phyloP scores from a whole-genome alignment of 2,888 invertebrate species.

The Zaprionus bogoriensis region DNA sequence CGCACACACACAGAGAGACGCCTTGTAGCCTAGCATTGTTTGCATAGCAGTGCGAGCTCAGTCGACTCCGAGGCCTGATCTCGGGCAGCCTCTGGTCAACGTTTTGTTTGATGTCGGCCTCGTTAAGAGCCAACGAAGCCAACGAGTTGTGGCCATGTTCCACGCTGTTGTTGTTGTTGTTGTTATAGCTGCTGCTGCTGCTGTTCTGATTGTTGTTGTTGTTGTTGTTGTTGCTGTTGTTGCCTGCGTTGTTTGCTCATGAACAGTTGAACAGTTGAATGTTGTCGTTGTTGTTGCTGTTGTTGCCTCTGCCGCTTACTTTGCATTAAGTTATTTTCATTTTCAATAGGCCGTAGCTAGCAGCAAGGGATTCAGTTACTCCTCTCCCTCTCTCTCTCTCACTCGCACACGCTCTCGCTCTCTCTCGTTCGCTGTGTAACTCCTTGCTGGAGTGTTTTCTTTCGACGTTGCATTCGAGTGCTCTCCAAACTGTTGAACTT shows the following conservation, averaged over 20 bases:
- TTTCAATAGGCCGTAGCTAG: conserved; percentile 74
- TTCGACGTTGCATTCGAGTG: conserved; percentile 66
- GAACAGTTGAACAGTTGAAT: conserved; percentile 62
- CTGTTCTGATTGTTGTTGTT: conserved; percentile 30
- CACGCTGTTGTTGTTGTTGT: conserved; percentile 45
- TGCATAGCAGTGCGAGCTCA: conserved; percentile 68
- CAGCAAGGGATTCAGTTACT: conserved; percentile 27
- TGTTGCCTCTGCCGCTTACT: conserved; percentile 63
- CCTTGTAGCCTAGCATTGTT: conserved; percentile 69
- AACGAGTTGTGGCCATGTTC: conserved; percentile 72
- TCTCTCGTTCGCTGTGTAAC: conserved; percentile 8
- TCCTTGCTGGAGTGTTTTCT: conserved; percentile 68
- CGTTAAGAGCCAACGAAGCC: conserved; percentile 80
- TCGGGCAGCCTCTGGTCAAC: conserved; percentile 59
- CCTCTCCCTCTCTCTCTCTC: conserved; percentile 4
- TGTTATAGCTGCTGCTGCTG: conserved; percentile 34
- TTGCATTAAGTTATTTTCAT: conserved; percentile 78
- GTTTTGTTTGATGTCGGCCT: conserved; percentile 80
- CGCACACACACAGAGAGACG: conserved; percentile 17
- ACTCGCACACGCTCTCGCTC: not conserved
- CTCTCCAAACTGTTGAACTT: conserved; percentile 78
- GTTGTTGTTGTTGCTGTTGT: conserved; percentile 28
- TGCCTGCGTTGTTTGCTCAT: conserved; percentile 65
- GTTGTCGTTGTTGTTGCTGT: conserved; percentile 38
- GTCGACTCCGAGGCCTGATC: conserved; percentile 42